Percentiles rank a stretch among this genome's conserved stretches.
Conservation (phyloP, 2,797 vertebrate genomes). For the Hyperoplus lanceolatus region DNA sequence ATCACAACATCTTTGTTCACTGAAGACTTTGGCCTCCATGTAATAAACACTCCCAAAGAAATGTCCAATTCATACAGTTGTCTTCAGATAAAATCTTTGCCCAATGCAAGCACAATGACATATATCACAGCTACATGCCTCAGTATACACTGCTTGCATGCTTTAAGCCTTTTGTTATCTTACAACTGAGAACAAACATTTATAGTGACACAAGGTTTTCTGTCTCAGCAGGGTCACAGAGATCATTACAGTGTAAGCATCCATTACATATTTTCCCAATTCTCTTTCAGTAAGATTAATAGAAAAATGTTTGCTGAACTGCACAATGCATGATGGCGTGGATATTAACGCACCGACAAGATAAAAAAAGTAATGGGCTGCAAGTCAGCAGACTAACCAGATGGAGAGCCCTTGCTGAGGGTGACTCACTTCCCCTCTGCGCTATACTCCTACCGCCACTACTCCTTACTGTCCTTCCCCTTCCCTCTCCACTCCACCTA, state of each 20-base stretch:
- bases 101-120: slow-evolving; percentile 20
- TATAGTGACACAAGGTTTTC: slow-evolving; percentile 40
- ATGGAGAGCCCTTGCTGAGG: slow-evolving; percentile 75
- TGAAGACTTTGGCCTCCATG: background rate
- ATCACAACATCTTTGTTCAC: background rate
- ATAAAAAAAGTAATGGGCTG: slow-evolving; percentile 64
- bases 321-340: slow-evolving; percentile 31
- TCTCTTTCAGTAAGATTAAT: slow-evolving; percentile 53
- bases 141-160: background rate
- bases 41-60: background rate
- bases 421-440: slow-evolving; percentile 79
- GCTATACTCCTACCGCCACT: slow-evolving; percentile 62
- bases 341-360: slow-evolving; percentile 58
- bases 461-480: slow-evolving; percentile 53
- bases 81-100: slow-evolving; percentile 18
- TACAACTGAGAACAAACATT: background rate
- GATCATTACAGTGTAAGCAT: slow-evolving; percentile 42
- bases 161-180: background rate
- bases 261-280: slow-evolving; percentile 22
- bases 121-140: background rate
- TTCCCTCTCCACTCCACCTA: slow-evolving; percentile 63
- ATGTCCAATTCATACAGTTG: slow-evolving; percentile 9
- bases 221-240: slow-evolving; percentile 51
- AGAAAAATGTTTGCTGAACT: slow-evolving; percentile 59
- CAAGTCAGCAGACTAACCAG: slow-evolving; percentile 72